Evolutionary conservation across 2,888 invertebrate species (phyloP), one percentile per base, ranked within the genome.

Genomic region (Megalurothrips usitatus): DNA sequence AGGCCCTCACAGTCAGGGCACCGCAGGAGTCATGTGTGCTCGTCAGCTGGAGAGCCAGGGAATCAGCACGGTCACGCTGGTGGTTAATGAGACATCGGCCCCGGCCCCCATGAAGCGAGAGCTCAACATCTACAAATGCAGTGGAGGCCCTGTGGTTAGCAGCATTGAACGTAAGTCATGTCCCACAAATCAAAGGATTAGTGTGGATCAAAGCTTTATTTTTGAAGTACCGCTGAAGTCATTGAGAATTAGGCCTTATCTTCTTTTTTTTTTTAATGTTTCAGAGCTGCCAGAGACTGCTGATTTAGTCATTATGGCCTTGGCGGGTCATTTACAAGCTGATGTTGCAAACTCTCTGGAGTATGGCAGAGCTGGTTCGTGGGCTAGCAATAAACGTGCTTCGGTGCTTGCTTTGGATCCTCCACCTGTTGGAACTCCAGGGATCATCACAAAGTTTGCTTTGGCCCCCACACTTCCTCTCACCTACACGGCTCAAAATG

Each of bases 11-110:
- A 89, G 89, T 85, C 89, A 90, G 82, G 91, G 91, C 82, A 92
- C 92, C 80, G 90, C 92, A 80, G 96, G 92, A 43, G 90, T 94
- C 26, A 92, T 92, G 85, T 92, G 93, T 80, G 94, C 93, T 49
- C 91, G 96, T 19, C 94, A 96, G 87, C 89, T 96, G 83, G 92
- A 94, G 81, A 92, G 94, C 85, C 96, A 96, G 87, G 95, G 95
- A 80, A 92, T 94, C 0, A 91, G 91, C 83, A 93, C 93, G 0
- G 88, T 92, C 80, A 90, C 94, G 3, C 91, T 90, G 85, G 87
- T 90, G 28, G 89, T 89, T 80, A 88, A 86, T 85, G 81, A 81
- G 47, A 81, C 81, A 79, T 80, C 81, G 19, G 80, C 82, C 79
- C 79, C 79, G 0, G 23, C 79, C 4, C 23, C n/a, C 79, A 79